Conservation (phyloP, 2,797 vertebrate species). For the Clamator glandarius region DNA sequence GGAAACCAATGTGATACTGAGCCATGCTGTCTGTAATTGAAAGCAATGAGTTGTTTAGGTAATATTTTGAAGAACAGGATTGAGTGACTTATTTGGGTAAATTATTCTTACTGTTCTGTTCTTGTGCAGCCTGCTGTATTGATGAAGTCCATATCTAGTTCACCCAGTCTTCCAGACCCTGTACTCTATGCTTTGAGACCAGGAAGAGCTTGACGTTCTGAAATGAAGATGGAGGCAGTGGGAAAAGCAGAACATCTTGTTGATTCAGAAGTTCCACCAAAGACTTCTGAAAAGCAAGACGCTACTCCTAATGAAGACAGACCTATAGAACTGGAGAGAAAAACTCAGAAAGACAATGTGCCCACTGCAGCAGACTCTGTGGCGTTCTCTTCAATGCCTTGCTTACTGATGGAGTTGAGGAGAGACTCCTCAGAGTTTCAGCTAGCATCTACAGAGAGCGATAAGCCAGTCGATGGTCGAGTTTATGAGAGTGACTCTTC, state of each 20-base stretch:
- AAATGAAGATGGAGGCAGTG: slow-evolving; percentile 95
- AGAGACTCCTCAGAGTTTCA: slow-evolving; percentile 92
- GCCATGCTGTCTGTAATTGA: fast-evolving
- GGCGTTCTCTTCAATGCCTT: slow-evolving; percentile 91
- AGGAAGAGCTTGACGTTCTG: slow-evolving; percentile 73
- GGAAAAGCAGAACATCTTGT: slow-evolving; percentile 90
- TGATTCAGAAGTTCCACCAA: slow-evolving; percentile 84
- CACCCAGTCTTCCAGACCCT: background rate
- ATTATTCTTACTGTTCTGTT: slow-evolving; percentile 39
- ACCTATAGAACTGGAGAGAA: slow-evolving; percentile 83
- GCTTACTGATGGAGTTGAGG: slow-evolving; percentile 92
- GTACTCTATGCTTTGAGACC: slow-evolving; percentile 81
- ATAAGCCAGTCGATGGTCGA: slow-evolving; percentile 81
- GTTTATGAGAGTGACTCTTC: slow-evolving; percentile 97
- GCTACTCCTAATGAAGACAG: slow-evolving; percentile 82
- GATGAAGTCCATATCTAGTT: slow-evolving; percentile 52
- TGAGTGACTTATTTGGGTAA: background rate
- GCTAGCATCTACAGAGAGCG: slow-evolving; percentile 87
- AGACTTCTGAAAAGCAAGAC: slow-evolving; percentile 81
- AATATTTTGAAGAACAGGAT: background rate
- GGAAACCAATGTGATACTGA: fast-evolving
- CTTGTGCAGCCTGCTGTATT: slow-evolving; percentile 76
- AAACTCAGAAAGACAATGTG: slow-evolving; percentile 80
- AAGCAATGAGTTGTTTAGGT: background rate
- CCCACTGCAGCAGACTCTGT: slow-evolving; percentile 82